phyloP scores from a whole-genome alignment of 2,888 invertebrate species.

The Amitus sp. region DNA sequence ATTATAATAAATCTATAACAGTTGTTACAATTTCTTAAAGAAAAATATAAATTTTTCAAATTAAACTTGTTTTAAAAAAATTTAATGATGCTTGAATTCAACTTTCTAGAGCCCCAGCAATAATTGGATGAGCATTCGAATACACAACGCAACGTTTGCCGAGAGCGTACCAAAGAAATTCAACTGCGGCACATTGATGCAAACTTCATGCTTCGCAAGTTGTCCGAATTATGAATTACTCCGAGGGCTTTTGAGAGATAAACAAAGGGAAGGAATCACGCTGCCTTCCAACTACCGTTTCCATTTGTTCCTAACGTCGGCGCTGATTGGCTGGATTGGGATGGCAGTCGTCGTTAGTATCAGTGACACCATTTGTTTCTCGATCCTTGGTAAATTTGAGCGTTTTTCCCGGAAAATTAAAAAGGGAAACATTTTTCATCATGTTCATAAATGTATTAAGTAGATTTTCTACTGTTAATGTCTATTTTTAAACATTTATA shows the following conservation, averaged over 20 bases:
- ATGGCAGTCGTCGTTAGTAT: conserved; percentile 89
- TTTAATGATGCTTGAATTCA: too few relatives aligned
- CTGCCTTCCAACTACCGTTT: conserved; percentile 71
- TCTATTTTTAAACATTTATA: too few relatives aligned
- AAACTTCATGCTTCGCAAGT: conserved; percentile 65
- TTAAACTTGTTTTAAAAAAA: conserved; percentile 6
- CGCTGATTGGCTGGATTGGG: conserved; percentile 83
- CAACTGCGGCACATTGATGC: conserved; percentile 60
- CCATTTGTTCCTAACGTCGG: conserved; percentile 80
- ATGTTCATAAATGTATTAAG: too few relatives aligned
- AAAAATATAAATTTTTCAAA: neutral
- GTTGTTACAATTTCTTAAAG: too few relatives aligned
- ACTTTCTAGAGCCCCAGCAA: too few relatives aligned
- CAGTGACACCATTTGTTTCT: conserved; percentile 90
- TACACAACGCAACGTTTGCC: conserved; percentile 64
- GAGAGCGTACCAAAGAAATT: conserved; percentile 57
- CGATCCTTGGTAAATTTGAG: conserved; percentile 73
- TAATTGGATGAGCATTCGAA: conserved; percentile 23
- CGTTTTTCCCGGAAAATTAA: neutral
- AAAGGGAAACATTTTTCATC: neutral
- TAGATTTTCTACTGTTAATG: neutral
- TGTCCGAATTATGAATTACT: conserved; percentile 56
- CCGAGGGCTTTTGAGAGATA: conserved; percentile 47
- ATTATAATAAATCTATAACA: too few relatives aligned
- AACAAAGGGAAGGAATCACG: conserved; percentile 41